These are phyloP conservation scores for Cephalopachus bancanus DNA, from an alignment of 2,797 vertebrate species.

Conservation along the genomic window DNA sequence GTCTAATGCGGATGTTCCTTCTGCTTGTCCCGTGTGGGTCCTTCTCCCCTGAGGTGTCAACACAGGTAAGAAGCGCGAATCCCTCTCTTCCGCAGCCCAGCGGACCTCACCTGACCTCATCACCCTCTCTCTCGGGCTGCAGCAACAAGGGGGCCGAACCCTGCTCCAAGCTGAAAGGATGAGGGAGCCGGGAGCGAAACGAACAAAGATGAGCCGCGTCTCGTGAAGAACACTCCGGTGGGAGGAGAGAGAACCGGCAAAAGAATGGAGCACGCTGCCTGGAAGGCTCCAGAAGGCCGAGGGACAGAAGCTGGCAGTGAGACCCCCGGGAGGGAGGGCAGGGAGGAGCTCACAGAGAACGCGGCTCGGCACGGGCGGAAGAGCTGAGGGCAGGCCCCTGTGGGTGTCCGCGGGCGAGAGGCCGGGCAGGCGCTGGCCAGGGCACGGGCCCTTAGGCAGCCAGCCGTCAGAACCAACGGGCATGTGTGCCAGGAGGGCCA, in stretches of 20 bases:
- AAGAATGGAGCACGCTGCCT: too few relatives aligned
- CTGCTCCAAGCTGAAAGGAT: neutral
- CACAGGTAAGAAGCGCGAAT: constrained; percentile 5
- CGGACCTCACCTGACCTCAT: neutral
- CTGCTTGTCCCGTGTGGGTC: neutral
- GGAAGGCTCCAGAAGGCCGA: too few relatives aligned
- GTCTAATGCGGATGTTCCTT: neutral
- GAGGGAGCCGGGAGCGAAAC: neutral
- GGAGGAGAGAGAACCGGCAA: neutral
- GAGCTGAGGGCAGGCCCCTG: neutral
- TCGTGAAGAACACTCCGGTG: neutral
- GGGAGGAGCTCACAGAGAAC: neutral
- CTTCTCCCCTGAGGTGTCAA: constrained; percentile 1
- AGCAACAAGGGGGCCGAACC: neutral
- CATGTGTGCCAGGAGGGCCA: neutral
- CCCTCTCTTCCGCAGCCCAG: neutral
- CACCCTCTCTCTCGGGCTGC: neutral
- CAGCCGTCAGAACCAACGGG: neutral
- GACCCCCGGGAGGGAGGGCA: too few relatives aligned
- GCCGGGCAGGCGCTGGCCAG: neutral
- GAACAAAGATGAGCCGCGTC: neutral
- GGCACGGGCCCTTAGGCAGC: neutral
- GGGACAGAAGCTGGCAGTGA: too few relatives aligned
- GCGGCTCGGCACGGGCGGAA: neutral
- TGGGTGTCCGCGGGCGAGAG: neutral